Percentiles rank a stretch among this genome's conserved stretches.
Evolutionary conservation across 2,888 invertebrate genomes (phyloP).

Genomic region (Ochropacha duplaris): DNA sequence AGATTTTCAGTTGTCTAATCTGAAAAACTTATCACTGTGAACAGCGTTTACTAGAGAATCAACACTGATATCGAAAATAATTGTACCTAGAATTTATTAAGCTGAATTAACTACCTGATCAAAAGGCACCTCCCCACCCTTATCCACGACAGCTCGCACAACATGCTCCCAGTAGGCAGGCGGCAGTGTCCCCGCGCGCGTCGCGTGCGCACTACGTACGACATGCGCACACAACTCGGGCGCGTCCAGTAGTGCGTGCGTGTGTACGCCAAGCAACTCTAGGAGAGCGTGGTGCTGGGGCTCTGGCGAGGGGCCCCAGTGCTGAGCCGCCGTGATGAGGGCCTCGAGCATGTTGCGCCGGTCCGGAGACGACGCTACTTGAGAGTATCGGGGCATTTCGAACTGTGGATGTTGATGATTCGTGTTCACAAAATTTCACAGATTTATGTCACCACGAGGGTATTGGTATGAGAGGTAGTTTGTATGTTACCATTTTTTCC

Average conservation of each 20-base stretch:
- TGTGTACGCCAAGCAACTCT: conserved; percentile 63
- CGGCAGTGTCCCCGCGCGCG: conserved; percentile 36
- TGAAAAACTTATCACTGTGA: no score
- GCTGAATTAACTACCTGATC: conserved; percentile 47
- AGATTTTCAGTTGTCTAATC: no score
- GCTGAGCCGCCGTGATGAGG: conserved; percentile 37
- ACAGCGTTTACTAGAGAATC: no score
- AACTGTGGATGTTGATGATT: conserved; percentile 38
- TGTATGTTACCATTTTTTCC: no score
- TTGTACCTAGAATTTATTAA: neutral
- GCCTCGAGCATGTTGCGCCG: conserved; percentile 46
- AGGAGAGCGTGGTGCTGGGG: conserved; percentile 44
- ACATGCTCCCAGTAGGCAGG: conserved; percentile 41
- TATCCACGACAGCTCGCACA: conserved; percentile 30
- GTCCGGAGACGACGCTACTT: conserved; percentile 25
- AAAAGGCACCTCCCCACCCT: conserved; percentile 33
- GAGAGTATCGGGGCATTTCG: conserved; percentile 52
- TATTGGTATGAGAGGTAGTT: no score
- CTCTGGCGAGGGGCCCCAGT: conserved; percentile 37
- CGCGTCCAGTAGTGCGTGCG: conserved; percentile 30
- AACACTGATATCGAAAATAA: no score
- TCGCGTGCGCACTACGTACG: conserved; percentile 26
- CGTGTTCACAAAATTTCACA: no score
- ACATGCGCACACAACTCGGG: conserved; percentile 38
- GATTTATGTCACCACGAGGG: no score